A percentile compares a stretch with the other conserved stretches of the same genome.
Conservation (phyloP, 2,888 invertebrate species). For the Nineta flava region DNA sequence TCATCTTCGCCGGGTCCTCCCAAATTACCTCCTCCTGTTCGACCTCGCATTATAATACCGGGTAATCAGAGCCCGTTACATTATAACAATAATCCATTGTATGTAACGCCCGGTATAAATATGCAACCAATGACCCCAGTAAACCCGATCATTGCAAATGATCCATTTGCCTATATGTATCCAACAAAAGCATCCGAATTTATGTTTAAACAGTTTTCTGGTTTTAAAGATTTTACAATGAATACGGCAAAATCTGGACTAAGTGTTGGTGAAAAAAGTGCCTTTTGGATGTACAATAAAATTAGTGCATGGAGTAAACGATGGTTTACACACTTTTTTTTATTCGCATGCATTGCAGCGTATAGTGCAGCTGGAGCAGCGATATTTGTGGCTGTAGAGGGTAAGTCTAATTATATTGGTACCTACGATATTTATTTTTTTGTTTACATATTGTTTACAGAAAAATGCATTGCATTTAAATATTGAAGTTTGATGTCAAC, state of each 20-base stretch:
- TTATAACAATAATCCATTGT: slow-evolving; percentile 5
- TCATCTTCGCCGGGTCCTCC: not conserved
- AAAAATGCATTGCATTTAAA: too few species aligned
- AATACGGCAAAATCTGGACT: slow-evolving; percentile 59
- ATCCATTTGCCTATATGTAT: slow-evolving; percentile 31
- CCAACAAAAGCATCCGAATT: slow-evolving; percentile 57
- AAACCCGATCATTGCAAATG: slow-evolving; percentile 10
- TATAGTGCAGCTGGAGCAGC: slow-evolving; percentile 73
- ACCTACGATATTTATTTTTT: not conserved
- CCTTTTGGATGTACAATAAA: slow-evolving; percentile 65
- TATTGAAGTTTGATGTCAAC: not conserved
- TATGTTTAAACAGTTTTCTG: slow-evolving; percentile 65
- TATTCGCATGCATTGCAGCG: slow-evolving; percentile 56
- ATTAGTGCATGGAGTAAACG: slow-evolving; percentile 57
- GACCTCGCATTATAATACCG: slow-evolving; percentile 4
- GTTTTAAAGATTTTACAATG: slow-evolving; percentile 59
- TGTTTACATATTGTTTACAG: too few species aligned
- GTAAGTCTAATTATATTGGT: slow-evolving; percentile 35
- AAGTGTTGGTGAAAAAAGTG: slow-evolving; percentile 69
- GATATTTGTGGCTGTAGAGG: slow-evolving; percentile 64
- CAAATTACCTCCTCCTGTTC: not conserved
- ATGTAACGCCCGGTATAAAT: slow-evolving; percentile 9
- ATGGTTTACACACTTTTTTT: slow-evolving; percentile 83
- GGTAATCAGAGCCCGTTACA: not conserved
- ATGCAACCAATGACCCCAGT: slow-evolving; percentile 7